Percentiles rank a stretch among this genome's conserved stretches.
These are phyloP conservation scores for Microctonus aethiopoides DNA, from an alignment of 2,888 invertebrate genomes.

Conservation along the genomic window DNA sequence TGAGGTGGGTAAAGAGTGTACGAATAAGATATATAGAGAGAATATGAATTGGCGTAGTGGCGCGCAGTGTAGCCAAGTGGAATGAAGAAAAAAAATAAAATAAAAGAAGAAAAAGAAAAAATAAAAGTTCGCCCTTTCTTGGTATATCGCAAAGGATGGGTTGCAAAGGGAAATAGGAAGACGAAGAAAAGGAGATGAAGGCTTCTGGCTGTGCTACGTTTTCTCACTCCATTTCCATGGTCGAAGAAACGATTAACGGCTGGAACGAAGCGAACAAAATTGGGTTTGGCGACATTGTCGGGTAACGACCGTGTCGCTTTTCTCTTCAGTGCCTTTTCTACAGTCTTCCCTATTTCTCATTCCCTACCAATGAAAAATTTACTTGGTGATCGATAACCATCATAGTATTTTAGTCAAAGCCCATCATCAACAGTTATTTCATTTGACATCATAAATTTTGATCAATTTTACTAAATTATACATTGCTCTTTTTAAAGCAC, in stretches of 20 bases:
- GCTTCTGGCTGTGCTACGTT: slow-evolving; percentile 21
- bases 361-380: slow-evolving; percentile 30
- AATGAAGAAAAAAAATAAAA: neutral
- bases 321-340: slow-evolving; percentile 4
- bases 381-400: slow-evolving; percentile 40
- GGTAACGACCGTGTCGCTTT: slow-evolving; percentile 26
- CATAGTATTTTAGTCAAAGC: too few relatives aligned
- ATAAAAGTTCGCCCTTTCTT: slow-evolving; percentile 17
- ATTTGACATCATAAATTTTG: neutral
- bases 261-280: slow-evolving; percentile 37
- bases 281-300: slow-evolving; percentile 36
- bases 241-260: slow-evolving; percentile 38
- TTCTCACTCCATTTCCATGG: slow-evolving; percentile 30
- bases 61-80: slow-evolving; percentile 32
- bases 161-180: slow-evolving; percentile 11
- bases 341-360: slow-evolving; percentile 9
- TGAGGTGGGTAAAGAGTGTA: slow-evolving; percentile 4
- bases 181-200: neutral
- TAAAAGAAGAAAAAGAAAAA: slow-evolving; percentile 30
- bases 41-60: slow-evolving; percentile 32
- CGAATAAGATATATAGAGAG: slow-evolving; percentile 27
- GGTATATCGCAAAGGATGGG: slow-evolving; percentile 13
- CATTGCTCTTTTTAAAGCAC: neutral
- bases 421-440: slow-evolving; percentile 17
- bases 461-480: neutral